Conservation (phyloP, 1,140 invertebrate species). For the Cyclargus thomasi region DNA sequence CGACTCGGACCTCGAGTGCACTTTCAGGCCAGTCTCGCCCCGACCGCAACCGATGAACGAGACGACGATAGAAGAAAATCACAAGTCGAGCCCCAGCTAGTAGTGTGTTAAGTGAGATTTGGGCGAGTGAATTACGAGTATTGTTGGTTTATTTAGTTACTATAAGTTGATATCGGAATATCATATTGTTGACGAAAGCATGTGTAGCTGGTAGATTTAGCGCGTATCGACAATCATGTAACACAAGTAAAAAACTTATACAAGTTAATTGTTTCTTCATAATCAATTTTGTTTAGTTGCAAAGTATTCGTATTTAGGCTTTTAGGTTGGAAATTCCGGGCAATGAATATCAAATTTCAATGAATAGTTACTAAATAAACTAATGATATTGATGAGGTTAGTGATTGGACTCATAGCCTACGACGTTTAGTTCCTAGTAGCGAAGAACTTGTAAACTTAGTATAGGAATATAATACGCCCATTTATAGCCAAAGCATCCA, state of each 20-base stretch:
- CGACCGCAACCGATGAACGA: conserved; percentile 44
- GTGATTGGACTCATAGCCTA: conserved; percentile 38
- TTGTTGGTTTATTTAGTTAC: conserved; percentile 16
- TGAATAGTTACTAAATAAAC: conserved; percentile 1
- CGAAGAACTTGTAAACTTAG: conserved; percentile 36
- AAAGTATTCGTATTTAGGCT: background rate
- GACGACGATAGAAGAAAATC: conserved; percentile 36
- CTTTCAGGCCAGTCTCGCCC: conserved; percentile 59
- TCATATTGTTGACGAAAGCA: background rate
- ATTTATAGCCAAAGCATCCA: conserved; percentile 68
- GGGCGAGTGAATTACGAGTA: conserved; percentile 16
- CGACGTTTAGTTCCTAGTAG: conserved; percentile 52
- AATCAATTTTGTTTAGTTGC: background rate
- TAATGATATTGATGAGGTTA: conserved; percentile 8
- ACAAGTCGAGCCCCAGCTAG: conserved; percentile 58
- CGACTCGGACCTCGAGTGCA: conserved; percentile 57
- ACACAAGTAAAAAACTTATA: background rate
- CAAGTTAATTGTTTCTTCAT: background rate
- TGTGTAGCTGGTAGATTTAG: background rate
- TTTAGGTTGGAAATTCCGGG: background rate
- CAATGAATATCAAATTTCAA: background rate
- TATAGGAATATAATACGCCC: conserved; percentile 43
- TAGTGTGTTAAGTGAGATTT: conserved; percentile 27
- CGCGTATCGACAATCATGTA: background rate
- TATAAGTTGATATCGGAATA: background rate